phyloP scores from a whole-genome alignment of 2,113 vertebrate species.

The Tretioscincus oriximinensis region DNA sequence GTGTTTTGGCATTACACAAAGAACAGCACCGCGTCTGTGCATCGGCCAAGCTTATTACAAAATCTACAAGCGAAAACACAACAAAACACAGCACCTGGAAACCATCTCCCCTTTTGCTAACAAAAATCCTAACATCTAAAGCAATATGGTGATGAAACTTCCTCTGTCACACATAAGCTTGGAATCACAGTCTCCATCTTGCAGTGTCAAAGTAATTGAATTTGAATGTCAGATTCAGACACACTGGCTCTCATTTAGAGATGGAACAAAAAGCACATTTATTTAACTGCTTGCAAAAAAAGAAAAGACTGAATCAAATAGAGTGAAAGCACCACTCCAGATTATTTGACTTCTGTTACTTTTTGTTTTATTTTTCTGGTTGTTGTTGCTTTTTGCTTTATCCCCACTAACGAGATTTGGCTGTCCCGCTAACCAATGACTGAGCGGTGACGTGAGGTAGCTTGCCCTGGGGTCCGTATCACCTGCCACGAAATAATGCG shows the following conservation, averaged over 20 bases:
- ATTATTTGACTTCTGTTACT: not conserved
- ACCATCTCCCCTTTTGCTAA: not conserved
- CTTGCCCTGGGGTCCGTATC: too few species aligned
- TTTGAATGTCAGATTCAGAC: slow-evolving; percentile 10
- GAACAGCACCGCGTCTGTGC: not conserved
- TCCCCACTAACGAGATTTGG: too few species aligned
- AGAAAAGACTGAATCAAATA: slow-evolving; percentile 8
- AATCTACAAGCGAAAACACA: not conserved
- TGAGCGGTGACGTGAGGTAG: too few species aligned
- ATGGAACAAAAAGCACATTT: not conserved
- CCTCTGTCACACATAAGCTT: not conserved
- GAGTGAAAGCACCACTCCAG: not conserved
- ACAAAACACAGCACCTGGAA: not conserved
- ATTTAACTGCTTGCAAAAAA: not conserved
- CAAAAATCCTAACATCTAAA: slow-evolving; percentile 9
- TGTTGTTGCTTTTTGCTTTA: too few species aligned
- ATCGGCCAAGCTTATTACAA: not conserved
- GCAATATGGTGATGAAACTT: not conserved
- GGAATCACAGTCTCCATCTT: slow-evolving; percentile 6
- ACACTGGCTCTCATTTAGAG: slow-evolving; percentile 3
- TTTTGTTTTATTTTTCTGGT: not conserved
- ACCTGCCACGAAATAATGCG: too few species aligned
- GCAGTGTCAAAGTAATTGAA: slow-evolving; percentile 19
- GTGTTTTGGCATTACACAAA: not conserved
- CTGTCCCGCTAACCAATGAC: too few species aligned